phyloP scores from a whole-genome alignment of 2,113 vertebrate species.

The Craseonycteris thonglongyai region DNA sequence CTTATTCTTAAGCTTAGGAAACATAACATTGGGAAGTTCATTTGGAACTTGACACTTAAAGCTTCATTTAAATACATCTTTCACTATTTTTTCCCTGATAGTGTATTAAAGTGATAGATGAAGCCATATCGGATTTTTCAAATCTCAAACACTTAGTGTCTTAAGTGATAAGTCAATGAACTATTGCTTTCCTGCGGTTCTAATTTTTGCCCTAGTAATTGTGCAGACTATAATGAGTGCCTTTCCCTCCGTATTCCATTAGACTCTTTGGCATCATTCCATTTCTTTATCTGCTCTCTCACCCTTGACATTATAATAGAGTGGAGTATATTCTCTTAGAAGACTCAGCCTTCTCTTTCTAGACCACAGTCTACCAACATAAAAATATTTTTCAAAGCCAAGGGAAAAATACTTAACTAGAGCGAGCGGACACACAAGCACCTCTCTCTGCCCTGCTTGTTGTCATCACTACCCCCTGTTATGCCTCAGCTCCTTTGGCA shows the following conservation, averaged over 20 bases:
- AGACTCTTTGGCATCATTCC: background rate
- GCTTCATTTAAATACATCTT: background rate
- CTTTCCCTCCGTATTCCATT: background rate
- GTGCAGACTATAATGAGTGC: background rate
- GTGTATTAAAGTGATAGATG: background rate
- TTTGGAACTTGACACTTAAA: background rate
- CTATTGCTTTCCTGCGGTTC: background rate
- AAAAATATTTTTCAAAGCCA: background rate
- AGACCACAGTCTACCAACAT: background rate
- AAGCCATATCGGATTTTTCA: background rate
- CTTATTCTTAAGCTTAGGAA: background rate
- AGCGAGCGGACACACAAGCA: background rate
- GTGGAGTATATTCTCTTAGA: background rate
- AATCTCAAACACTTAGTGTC: background rate
- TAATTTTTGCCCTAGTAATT: background rate
- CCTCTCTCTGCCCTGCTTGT: fast-evolving
- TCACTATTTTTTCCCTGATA: background rate
- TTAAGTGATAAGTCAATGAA: background rate
- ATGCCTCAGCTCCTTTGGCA: background rate
- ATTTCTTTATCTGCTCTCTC: background rate
- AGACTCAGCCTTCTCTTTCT: background rate
- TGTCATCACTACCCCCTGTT: background rate
- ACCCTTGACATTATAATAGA: background rate
- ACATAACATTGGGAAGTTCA: background rate
- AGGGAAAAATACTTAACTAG: background rate